Base-by-base conservation (phyloP, 2,113 vertebrate species). In the Girardinichthys multiradiatus region DNA sequence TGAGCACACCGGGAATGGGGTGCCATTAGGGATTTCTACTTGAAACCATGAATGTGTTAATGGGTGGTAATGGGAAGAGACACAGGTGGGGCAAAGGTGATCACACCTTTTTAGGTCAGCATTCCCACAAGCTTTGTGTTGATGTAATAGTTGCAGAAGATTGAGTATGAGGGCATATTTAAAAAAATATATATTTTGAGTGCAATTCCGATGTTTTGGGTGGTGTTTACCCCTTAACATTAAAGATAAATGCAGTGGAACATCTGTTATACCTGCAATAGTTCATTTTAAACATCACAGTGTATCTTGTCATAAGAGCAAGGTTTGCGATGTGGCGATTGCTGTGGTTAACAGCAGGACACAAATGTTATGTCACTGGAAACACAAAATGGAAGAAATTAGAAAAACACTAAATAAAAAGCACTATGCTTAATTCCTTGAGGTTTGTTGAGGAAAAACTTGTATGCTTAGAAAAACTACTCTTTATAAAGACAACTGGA, bases 51-150 rank as follows among this genome's bases (percentile, higher is more conserved):
- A 88, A 81, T 70, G 72, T 79, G 70, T 83, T 87, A 84, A 90
- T 86, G 79, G 84, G 82, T 62, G 70, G 83, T 85, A 85, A 89
- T 83, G 75, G 86, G 85, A 81, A 62, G 30, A 83, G 84, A 79
- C 89, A 80, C 80, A 82, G 82, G 85, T 86, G 80, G 66, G 74
- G 85, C 83, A 91, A 74, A 91, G 82, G 83, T 83, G 75, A 86
- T 71, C 0, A 7, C 37, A 30, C 66, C 73, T 80, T 45, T 87
- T 80, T 17, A 78, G 73, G 77, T 85, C 84, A 48, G 61, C 58
- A 76, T 82, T 87, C 81, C 86, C 77, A 26, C 30, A 59, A 35
- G 74, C 63, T 64, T 72, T 69, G 42, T 51, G 54, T 35, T 35
- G 39, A 63, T 72, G n/a, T 14, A n/a, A 10, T 14, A 3, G 62